These are phyloP conservation scores for Paragorgia papillata DNA, from an alignment of 92 coral and sea anemone genomes.

Conservation along the genomic window DNA sequence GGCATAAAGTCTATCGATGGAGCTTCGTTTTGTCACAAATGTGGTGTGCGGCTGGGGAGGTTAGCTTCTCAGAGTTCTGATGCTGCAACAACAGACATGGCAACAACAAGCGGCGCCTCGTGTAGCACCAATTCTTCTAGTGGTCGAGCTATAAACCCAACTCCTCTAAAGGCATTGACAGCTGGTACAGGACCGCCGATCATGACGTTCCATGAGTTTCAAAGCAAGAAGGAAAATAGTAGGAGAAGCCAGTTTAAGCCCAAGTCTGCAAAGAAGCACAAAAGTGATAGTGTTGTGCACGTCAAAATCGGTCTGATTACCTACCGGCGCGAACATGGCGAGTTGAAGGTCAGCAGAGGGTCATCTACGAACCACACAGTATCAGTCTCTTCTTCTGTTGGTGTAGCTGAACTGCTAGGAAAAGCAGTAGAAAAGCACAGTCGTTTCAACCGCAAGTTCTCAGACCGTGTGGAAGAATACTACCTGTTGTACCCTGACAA, in stretches of 20 bases:
- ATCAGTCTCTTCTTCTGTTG: conserved; percentile 10
- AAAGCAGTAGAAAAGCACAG: too few species aligned
- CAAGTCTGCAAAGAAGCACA: too few species aligned
- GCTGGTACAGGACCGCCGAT: too few species aligned
- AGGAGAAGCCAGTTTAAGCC: too few species aligned
- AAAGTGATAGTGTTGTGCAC: too few species aligned
- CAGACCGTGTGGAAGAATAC: conserved; percentile 10
- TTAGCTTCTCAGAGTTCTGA: too few species aligned
- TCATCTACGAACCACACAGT: conserved; percentile 29
- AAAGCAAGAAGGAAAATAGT: too few species aligned
- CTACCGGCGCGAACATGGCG: conserved; percentile 35
- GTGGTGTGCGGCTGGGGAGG: conserved; percentile 29
- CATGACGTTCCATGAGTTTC: too few species aligned
- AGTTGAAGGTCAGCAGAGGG: conserved; percentile 24
- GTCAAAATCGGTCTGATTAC: too few species aligned
- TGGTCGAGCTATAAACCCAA: too few species aligned
- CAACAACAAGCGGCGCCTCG: neutral
- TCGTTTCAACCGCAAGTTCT: conserved; percentile 25
- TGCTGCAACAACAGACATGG: neutral
- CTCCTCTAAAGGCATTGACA: too few species aligned
- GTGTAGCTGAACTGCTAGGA: neutral
- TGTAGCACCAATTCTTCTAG: conserved; percentile 1
- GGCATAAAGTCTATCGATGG: conserved; percentile 3
- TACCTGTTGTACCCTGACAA: conserved; percentile 29
- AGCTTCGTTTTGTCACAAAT: conserved; percentile 28